Evolutionary conservation across 2,888 invertebrate genomes (phyloP), one percentile per base, ranked within the genome.

Genomic region (Pristionchus maxplancki): DNA sequence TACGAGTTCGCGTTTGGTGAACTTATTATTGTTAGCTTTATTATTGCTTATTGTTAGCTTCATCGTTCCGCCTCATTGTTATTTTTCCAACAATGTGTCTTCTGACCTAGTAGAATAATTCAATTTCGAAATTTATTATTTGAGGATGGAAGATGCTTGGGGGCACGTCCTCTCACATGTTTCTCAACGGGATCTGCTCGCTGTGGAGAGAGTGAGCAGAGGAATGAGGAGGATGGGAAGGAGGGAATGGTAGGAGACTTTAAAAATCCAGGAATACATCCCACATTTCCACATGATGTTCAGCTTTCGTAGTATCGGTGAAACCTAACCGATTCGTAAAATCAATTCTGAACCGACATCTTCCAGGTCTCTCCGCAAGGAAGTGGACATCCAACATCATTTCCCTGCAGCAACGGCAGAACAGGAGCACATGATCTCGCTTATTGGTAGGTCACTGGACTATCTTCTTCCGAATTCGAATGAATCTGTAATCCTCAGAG

Each of bases 181-280:
- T 17, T 28, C 34, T 37, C 71, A 71, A 48, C 31, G 50, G n/a
- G 74, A 87, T 50, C 71, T 87, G 6, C 8, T 87, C 17, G 0
- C 40, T 0, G 48, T 74, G 17, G 87, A 87, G 53, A 67, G 74
- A 34, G 87, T 87, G 28, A 40, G 31, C n/a, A 85, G 28, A 17
- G 62, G 11, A 6, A 37, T 85, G 62, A 34, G 24, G 17, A 31
- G 9, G 11, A 13, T 64, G 44, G 62, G 34, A 17, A 85, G 85
- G 62, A 85, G 85, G 24, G 85, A 85, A n/a, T 85, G 85, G 85
- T 85, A 20, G n/a, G n/a, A n/a, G n/a, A n/a, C n/a, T n/a, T n/a
- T n/a, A n/a, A n/a, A n/a, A n/a, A n/a, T n/a, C n/a, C n/a, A n/a
- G n/a, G n/a, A n/a, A n/a, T n/a, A n/a, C n/a, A n/a, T n/a, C n/a